Evolutionary conservation across 2,797 vertebrate species (phyloP).

Genomic region (Glossophaga mutica): DNA sequence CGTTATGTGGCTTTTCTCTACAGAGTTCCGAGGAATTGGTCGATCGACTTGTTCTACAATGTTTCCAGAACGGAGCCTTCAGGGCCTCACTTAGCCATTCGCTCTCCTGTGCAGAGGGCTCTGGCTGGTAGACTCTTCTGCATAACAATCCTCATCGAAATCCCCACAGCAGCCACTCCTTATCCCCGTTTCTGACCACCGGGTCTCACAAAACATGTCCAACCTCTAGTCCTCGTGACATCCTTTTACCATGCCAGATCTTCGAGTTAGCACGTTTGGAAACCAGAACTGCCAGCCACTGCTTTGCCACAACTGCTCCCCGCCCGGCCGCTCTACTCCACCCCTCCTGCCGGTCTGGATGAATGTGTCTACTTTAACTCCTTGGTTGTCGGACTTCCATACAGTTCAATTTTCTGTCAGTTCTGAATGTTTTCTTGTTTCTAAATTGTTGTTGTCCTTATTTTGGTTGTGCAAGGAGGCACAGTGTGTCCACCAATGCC

Average conservation of each 20-base stretch:
- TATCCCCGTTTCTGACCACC: neutral
- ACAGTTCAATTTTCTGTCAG: no score
- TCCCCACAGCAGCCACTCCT: neutral
- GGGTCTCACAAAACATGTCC: neutral
- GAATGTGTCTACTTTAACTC: no score
- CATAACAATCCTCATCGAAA: neutral
- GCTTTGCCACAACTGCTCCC: no score
- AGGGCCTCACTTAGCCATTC: neutral
- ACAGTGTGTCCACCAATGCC: no score
- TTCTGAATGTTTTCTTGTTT: no score
- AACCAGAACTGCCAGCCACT: neutral
- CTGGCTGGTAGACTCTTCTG: neutral
- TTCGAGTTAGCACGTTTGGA: neutral
- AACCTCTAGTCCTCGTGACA: neutral
- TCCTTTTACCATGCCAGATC: neutral
- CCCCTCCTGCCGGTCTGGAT: no score
- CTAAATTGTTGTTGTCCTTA: no score
- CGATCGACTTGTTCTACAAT: neutral
- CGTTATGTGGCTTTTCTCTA: neutral
- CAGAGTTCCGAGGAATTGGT: neutral
- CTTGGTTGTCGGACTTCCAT: no score
- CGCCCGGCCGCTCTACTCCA: no score
- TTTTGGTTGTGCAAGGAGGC: no score
- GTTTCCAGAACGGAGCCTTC: neutral
- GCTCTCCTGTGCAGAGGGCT: neutral